Evolutionary conservation across 2,113 vertebrate genomes (phyloP).

Genomic region (Alligator sinensis): DNA sequence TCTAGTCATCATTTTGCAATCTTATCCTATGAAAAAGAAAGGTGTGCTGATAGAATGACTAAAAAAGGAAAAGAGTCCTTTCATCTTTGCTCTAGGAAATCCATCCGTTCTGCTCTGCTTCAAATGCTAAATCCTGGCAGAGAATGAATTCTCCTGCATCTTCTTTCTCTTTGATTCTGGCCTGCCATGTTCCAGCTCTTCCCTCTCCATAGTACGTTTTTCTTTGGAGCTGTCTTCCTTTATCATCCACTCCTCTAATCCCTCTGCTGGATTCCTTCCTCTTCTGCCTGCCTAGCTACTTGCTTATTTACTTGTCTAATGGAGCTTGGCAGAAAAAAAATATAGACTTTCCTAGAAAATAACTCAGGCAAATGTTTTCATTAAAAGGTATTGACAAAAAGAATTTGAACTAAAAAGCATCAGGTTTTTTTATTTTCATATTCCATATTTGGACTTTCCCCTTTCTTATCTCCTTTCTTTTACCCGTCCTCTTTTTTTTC

Average conservation of each 20-base stretch:
- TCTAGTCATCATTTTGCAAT: not conserved
- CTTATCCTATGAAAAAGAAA: not conserved
- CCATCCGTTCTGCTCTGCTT: not conserved
- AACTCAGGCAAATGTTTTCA: not conserved
- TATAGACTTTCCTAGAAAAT: not conserved
- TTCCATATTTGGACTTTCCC: not conserved
- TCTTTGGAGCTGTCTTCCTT: too few relatives aligned
- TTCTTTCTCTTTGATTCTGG: not conserved
- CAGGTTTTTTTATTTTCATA: not conserved
- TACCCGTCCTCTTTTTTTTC: not conserved
- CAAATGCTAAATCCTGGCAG: rapidly evolving
- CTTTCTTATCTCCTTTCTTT: rapidly evolving
- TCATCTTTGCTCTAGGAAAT: not conserved
- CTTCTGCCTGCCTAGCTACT: not conserved
- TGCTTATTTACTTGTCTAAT: not conserved
- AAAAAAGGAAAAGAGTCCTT: not conserved
- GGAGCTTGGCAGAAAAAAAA: not conserved
- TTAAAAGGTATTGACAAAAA: not conserved
- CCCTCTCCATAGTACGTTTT: not conserved
- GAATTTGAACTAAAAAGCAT: not conserved
- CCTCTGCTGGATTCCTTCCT: not conserved
- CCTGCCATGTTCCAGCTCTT: not conserved
- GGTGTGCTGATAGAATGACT: too few relatives aligned
- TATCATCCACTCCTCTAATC: not conserved
- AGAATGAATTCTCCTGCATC: not conserved